Evolutionary conservation across 2,797 vertebrate genomes (phyloP).

Genomic region (Lutjanus argentimaculatus): DNA sequence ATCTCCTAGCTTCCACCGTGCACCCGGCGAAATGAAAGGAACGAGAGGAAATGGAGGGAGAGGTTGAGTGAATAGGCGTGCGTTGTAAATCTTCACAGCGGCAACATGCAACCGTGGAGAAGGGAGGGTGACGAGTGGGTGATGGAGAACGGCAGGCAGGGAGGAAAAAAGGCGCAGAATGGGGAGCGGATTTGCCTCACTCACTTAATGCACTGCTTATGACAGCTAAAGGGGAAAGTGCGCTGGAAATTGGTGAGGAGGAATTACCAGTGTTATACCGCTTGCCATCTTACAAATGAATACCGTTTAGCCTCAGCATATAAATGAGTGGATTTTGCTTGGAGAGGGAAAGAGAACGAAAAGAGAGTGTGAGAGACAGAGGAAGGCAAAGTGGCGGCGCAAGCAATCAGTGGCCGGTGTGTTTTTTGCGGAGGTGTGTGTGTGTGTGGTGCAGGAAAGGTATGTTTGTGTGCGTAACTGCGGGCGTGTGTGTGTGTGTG

Average conservation of each 20-base stretch:
- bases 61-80: constrained; percentile 92
- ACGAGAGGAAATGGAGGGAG: constrained; percentile 49
- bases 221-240: constrained; percentile 90
- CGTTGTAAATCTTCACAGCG: constrained; percentile 96
- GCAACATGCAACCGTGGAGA: constrained; percentile 92
- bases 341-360: constrained; percentile 76
- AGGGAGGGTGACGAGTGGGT: constrained; percentile 65
- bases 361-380: constrained; percentile 72
- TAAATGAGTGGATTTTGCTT: constrained; percentile 93
- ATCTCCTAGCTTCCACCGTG: constrained; percentile 87
- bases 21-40: constrained; percentile 62
- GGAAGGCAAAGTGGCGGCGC: constrained; percentile 76
- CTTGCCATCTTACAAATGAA: constrained; percentile 91
- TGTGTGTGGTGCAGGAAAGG: constrained; percentile 28
- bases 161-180: constrained; percentile 28
- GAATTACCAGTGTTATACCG: constrained; percentile 91
- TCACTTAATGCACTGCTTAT: constrained; percentile 96
- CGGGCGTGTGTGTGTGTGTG: constrained; percentile 58
- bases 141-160: constrained; percentile 59
- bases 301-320: constrained; percentile 92
- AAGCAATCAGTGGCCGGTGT: constrained; percentile 81
- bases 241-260: constrained; percentile 91
- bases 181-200: constrained; percentile 89
- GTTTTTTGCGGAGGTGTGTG: constrained; percentile 63
- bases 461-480: constrained; percentile 57